Base-by-base conservation (phyloP, 1,140 invertebrate species). In the Leucophenga varia region DNA sequence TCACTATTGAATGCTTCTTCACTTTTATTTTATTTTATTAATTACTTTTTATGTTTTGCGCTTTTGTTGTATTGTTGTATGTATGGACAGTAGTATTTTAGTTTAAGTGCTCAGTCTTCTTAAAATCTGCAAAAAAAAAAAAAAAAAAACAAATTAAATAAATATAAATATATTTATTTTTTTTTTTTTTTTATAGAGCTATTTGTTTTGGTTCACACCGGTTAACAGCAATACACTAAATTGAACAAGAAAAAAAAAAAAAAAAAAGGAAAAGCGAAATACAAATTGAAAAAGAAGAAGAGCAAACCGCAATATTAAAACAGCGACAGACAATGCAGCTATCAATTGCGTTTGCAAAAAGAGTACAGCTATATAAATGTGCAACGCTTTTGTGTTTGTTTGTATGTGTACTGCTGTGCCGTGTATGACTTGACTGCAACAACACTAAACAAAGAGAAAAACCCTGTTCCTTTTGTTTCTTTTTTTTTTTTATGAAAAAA, bases 161-260 rank as follows among this genome's bases (percentile, higher is more conserved):
- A 34, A 34, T 14, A 34, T 34, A 34, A 8, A 34, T 14, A 34
- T 34, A 64, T 65, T 49, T 65, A 52, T 65, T 12, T 19, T 63
- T 58, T 63, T 57, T 64, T 61, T 61, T 61, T 61, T 65, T 61
- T 65, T 55, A 44, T 49, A 61, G 49, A 61, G 61, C 61, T 61
- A 59, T 58, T 54, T 65, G 55, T 25, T 25, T 25, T 25, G 22
- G 22, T 25, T 25, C 22, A 10, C 22, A 25, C 22, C 22, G 22
- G 22, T 25, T 25, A 25, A 25, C 22, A 10, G 22, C 10, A 48
- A 43, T 30, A 40, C 38, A 25, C n/a, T n/a, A n/a, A n/a, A n/a
- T n/a, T n/a, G n/a, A n/a, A n/a, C n/a, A n/a, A n/a, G n/a, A n/a
- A n/a, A n/a, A n/a, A n/a, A n/a, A n/a, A n/a, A n/a, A n/a, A n/a